These are phyloP conservation scores for Halcyon badia DNA, from an alignment of 2,797 vertebrate genomes.

Conservation along the genomic window DNA sequence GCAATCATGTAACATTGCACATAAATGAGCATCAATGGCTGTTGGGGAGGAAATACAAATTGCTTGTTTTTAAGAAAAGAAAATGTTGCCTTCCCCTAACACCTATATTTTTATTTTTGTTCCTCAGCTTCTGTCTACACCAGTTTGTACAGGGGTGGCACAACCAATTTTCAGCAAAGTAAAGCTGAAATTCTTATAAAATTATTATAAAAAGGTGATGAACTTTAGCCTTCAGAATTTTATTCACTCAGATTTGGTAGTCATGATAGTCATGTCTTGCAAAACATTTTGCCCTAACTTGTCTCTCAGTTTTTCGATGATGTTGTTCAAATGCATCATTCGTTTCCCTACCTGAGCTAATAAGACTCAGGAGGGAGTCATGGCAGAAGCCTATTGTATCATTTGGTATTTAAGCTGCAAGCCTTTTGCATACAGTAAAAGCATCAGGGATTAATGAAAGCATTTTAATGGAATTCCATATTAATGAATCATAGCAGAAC, in stretches of 20 bases:
- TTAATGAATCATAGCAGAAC: slow-evolving; percentile 26
- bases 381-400: background rate
- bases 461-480: slow-evolving; percentile 3
- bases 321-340: background rate
- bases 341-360: background rate
- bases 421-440: slow-evolving; percentile 51
- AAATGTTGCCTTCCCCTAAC: background rate
- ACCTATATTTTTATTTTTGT: background rate
- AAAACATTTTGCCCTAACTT: slow-evolving; percentile 40
- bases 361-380: slow-evolving; percentile 52
- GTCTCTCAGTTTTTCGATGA: slow-evolving; percentile 1
- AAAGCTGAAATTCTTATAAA: background rate
- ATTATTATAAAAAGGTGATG: background rate
- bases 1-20: fast-evolving
- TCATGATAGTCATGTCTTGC: background rate
- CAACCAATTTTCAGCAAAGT: background rate
- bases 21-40: background rate
- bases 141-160: background rate
- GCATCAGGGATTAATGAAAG: slow-evolving; percentile 49
- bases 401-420: background rate
- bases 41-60: background rate
- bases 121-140: background rate
- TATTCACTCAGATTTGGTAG: background rate
- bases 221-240: background rate
- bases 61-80: background rate